These are phyloP conservation scores for Pangasius mekongensis DNA, from an alignment of 2,797 vertebrate genomes.

Conservation along the genomic window DNA sequence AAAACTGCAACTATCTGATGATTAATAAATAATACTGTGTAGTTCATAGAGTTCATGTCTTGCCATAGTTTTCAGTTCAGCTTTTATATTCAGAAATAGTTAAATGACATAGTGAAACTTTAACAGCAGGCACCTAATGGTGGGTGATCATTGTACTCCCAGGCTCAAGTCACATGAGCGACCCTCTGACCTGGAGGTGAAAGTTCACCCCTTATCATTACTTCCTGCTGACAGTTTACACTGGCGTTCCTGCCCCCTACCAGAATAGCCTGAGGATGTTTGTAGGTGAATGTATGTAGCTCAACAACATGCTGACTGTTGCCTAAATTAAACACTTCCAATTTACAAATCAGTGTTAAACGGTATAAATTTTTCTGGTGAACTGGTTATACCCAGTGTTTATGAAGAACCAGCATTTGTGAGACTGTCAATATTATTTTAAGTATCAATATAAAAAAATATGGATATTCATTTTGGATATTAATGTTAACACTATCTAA, in stretches of 20 bases:
- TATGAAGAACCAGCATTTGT: background rate
- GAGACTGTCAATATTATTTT: background rate
- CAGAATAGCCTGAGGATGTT: constrained; percentile 11
- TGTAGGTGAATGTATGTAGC: constrained; percentile 1
- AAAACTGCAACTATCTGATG: background rate
- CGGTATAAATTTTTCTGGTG: background rate
- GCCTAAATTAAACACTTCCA: constrained; percentile 20
- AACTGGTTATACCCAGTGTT: background rate
- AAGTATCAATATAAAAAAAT: background rate
- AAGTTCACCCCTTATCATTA: constrained; percentile 68
- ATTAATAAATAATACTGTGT: background rate
- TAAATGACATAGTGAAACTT: background rate
- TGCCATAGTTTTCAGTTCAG: background rate
- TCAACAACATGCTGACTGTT: constrained; percentile 2
- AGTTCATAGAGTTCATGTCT: background rate
- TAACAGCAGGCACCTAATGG: constrained; percentile 24
- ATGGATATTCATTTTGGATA: background rate
- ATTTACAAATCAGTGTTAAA: constrained; percentile 20
- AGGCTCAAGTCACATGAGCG: constrained; percentile 32
- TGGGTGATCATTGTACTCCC: constrained; percentile 9
- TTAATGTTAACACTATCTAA: background rate
- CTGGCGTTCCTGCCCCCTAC: constrained; percentile 13
- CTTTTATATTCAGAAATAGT: background rate
- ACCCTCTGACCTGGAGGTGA: constrained; percentile 58
- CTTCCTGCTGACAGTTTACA: constrained; percentile 70